A percentile compares a stretch with the other conserved stretches of the same genome.
phyloP scores from a whole-genome alignment of 2,113 vertebrate species.

The Dasyprocta punctata region DNA sequence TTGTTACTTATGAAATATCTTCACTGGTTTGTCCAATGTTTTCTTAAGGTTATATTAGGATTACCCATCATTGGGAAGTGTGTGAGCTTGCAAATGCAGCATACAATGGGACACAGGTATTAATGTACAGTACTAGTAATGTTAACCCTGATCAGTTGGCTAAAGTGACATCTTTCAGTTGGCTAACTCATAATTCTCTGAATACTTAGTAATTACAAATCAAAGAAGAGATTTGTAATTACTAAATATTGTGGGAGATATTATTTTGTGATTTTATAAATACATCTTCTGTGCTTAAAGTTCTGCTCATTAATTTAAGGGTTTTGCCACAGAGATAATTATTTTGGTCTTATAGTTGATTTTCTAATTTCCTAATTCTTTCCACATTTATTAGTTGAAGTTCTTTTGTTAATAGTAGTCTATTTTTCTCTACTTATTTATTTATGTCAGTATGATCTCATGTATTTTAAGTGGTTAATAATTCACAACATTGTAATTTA shows the following conservation, averaged over 20 bases:
- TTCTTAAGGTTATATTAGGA: neutral
- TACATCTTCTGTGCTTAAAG: neutral
- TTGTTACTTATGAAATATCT: neutral
- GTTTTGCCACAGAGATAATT: neutral
- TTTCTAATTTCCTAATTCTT: neutral
- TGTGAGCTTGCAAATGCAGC: neutral
- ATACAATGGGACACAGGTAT: no score
- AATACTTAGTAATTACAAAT: no score
- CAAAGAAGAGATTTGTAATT: no score
- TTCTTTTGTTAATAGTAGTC: neutral
- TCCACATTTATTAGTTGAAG: neutral
- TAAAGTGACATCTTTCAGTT: neutral
- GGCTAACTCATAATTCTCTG: no score
- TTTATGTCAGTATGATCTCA: neutral
- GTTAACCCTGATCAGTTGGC: neutral
- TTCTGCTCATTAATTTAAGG: neutral
- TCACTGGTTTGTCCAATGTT: neutral
- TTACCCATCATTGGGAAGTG: neutral
- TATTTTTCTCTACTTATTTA: neutral
- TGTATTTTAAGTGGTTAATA: neutral
- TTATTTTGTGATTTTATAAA: neutral
- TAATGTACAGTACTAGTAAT: neutral
- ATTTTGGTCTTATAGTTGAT: neutral
- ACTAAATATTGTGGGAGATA: neutral
- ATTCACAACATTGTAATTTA: neutral